These are phyloP conservation scores for Paramisgurnus dabryanus DNA, from an alignment of 2,113 vertebrate genomes.

Conservation along the genomic window DNA sequence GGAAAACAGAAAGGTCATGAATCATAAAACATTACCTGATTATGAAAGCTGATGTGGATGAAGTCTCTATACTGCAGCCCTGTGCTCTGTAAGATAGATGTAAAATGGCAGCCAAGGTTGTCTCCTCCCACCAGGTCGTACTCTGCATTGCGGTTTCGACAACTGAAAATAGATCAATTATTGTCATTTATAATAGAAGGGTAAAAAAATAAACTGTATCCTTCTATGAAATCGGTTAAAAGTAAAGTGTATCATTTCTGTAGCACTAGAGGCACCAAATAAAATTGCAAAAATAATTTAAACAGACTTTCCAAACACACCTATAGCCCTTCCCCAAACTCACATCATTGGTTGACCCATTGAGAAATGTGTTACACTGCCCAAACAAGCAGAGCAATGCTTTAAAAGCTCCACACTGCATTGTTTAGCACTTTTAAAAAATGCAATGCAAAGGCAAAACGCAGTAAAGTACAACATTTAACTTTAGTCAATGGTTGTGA, in stretches of 20 bases:
- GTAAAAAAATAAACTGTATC: not conserved
- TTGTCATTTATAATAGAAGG: no score
- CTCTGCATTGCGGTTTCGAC: constrained; percentile 71
- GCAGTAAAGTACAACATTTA: no score
- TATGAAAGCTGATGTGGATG: constrained; percentile 93
- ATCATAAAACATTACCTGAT: constrained; percentile 78
- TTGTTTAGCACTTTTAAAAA: no score
- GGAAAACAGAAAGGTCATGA: not conserved
- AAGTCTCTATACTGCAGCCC: constrained; percentile 94
- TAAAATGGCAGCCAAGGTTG: constrained; percentile 84
- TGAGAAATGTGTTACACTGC: no score
- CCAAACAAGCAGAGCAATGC: no score
- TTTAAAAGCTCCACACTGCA: no score
- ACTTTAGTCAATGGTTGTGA: no score
- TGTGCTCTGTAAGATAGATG: constrained; percentile 87
- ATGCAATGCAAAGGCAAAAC: no score
- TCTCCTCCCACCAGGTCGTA: constrained; percentile 85
- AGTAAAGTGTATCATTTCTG: not conserved
- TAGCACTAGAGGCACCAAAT: not conserved
- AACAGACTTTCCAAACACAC: no score
- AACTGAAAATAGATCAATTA: constrained; percentile 71
- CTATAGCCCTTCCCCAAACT: no score
- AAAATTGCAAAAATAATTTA: no score
- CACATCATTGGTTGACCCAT: no score
- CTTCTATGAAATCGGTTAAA: not conserved